phyloP scores from a whole-genome alignment of 2,888 invertebrate species.

The Exocentrus adspersus region DNA sequence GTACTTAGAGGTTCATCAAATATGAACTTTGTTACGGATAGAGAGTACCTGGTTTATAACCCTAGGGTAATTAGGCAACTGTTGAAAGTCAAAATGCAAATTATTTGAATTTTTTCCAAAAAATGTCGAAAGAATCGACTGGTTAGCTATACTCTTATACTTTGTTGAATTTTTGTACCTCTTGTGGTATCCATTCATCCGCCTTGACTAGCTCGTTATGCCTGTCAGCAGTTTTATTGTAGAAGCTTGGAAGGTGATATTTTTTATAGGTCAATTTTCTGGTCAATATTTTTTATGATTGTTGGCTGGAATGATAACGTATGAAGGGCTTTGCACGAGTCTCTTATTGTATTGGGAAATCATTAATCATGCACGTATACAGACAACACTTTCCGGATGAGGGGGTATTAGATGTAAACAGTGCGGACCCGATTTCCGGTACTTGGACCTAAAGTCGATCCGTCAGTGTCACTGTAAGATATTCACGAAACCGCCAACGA shows the following conservation, averaged over 20 bases:
- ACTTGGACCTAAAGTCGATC: conserved; percentile 45
- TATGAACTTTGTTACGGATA: conserved; percentile 45
- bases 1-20: conserved; percentile 55
- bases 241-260: background rate
- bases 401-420: conserved; percentile 41
- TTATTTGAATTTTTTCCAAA: no score
- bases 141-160: no score
- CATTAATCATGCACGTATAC: conserved; percentile 38
- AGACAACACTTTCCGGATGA: conserved; percentile 23
- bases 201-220: no score
- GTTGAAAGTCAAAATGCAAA: no score
- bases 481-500: conserved; percentile 48
- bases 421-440: conserved; percentile 44
- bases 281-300: conserved; percentile 25
- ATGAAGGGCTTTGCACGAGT: conserved; percentile 22
- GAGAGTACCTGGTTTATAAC: no score
- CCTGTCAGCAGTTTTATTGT: background rate
- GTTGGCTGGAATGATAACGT: background rate
- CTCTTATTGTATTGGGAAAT: conserved; percentile 32
- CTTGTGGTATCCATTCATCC: no score
- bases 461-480: conserved; percentile 49
- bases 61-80: no score
- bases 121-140: no score
- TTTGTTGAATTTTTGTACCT: no score
- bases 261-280: conserved; percentile 26